Base-by-base conservation (phyloP, 2,113 vertebrate species). In the Notothenia rossii region DNA sequence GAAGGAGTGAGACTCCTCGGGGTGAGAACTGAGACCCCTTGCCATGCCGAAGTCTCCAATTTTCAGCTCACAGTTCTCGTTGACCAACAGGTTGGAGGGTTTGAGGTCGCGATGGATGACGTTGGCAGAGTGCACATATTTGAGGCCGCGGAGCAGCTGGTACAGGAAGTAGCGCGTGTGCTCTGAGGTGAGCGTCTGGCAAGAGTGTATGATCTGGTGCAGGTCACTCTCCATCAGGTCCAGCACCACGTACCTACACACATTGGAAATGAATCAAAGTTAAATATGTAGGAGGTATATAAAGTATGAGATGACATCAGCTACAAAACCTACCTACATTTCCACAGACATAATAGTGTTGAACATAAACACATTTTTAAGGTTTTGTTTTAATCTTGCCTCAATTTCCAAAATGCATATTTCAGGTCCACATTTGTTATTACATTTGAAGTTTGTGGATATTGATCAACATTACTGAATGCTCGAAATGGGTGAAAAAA, bases 31-130 rank as follows among this genome's bases (percentile, higher is more conserved):
- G 2, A 99, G 85, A 0, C 98, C 98, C 0, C 98, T 92, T 0
- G 98, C 98, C 98, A 99, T 99, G 73, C 98, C 98, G 1, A 99
- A 99, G 20, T 99, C 98, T 0, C 98, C 98, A 0, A 99, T 98
- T 89, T 99, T 99, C 1, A 99, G 94, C 94, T 99, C 98, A 13
- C 98, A 99, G 96, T 98, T 98, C 92, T 98, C 98, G 2, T 99
- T 99, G 59, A 99, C 97, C 88, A 99, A 10, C 1, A 99, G 94
- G 93, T 99, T 99, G 78, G 96, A 96, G 5, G 98, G 98, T 43
- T 99, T 99, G 22, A 99, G 97, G 90, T 99, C 98, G 0, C 98
- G 96, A 89, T 99, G 98, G 12, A 99, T 96, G 72, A 99, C 98
- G 51, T 98, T 98, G 89, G 98, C 98, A 0, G 97, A 98, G 88